Percentiles rank a stretch among this genome's conserved stretches.
Evolutionary conservation across 2,888 invertebrate genomes (phyloP).

Genomic region (Drosophila rubida): DNA sequence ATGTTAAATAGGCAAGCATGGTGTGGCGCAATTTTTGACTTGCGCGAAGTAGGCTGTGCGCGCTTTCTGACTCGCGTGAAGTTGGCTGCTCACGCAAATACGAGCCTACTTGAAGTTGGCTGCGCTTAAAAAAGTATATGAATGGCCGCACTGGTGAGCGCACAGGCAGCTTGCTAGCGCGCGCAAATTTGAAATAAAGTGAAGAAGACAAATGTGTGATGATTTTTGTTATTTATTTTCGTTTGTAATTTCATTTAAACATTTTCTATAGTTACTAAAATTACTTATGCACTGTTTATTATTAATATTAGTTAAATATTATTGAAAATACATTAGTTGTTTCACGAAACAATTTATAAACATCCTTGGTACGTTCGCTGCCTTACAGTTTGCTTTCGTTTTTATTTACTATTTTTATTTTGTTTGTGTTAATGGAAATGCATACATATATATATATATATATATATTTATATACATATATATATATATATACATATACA

Average conservation of each 20-base stretch:
- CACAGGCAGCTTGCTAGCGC: not conserved
- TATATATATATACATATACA: conserved; percentile 11
- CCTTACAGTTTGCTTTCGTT: conserved; percentile 58
- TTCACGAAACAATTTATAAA: conserved; percentile 81
- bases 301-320: conserved; percentile 82
- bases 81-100: not conserved
- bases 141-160: conserved; percentile 13
- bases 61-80: conserved; percentile 1
- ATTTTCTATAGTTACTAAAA: conserved; percentile 84
- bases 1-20: conserved; percentile 12
- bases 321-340: conserved; percentile 81
- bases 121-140: conserved; percentile 9
- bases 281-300: conserved; percentile 81
- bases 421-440: conserved; percentile 70
- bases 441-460: conserved; percentile 11
- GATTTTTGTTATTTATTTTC: conserved; percentile 75
- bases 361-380: conserved; percentile 81
- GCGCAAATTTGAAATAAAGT: conserved; percentile 12
- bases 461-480: conserved; percentile 35
- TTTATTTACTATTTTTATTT: conserved; percentile 47
- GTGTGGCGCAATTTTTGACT: conserved; percentile 11
- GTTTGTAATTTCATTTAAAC: conserved; percentile 83
- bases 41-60: conserved; percentile 30
- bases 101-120: conserved; percentile 17
- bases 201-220: conserved; percentile 16